Base-by-base conservation (phyloP, 2,888 invertebrate genomes). In the Euzophera pinguis region DNA sequence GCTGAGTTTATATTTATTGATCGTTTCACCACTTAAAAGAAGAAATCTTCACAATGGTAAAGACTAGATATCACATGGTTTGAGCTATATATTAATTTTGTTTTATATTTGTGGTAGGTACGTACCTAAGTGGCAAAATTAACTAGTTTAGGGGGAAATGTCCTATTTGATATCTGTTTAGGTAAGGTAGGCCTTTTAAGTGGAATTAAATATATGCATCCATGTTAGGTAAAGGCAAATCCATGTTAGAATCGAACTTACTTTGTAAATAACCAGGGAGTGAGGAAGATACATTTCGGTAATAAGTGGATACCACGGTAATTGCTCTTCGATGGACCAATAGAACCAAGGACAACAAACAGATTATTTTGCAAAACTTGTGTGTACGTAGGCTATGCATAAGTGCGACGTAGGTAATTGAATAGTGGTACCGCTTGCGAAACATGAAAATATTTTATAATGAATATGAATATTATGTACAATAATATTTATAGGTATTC, bases 41-140 rank as follows among this genome's bases (percentile, higher is more conserved):
- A 45, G 32, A 45, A 74, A 70, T 72, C 71, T 13, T 73, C 69
- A 71, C 70, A 74, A 73, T 81, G 79, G 79, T 78, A 81, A 83
- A 83, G 86, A 88, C 87, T 89, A 87, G 87, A 88, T 90, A 90
- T 90, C 89, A 89, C 89, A 88, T 87, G 84, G 78, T 84, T 87
- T 86, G 84, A 88, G 88, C 87, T 84, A 81, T 81, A 78, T 78
- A 78, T 78, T 73, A 71, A 66, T 74, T 76, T 77, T 76, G 70
- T 69, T 69, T 72, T 1, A 67, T 73, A 73, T 55, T 56, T 53
- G 56, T 61, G 50, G 34, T 35, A 49, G 43, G 43, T 43, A 39
- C 29, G 29, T 50, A 27, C 27, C 14, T 39, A 27, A 59, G 58
- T 56, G 58, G 59, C 56, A 60, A 58, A 54, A 32, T 59, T 62